These are phyloP conservation scores for Sarcophaga bullata DNA, from an alignment of 1,140 invertebrate genomes.

Conservation along the genomic window DNA sequence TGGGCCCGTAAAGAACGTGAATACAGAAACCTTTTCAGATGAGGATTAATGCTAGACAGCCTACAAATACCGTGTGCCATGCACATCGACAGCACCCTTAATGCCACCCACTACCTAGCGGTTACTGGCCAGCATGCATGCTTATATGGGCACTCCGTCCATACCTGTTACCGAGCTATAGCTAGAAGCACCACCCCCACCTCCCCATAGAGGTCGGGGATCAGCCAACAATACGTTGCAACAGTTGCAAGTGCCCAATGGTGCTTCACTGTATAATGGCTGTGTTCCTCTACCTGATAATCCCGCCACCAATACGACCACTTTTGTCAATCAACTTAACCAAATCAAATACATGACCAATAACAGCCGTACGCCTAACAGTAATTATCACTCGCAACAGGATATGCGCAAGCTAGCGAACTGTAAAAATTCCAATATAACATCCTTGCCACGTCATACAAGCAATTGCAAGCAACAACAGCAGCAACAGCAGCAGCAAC, in stretches of 20 bases:
- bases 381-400: constrained; percentile 54
- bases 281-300: constrained; percentile 19
- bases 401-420: constrained; percentile 59
- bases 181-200: constrained; percentile 75
- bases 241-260: constrained; percentile 60
- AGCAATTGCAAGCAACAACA: not conserved
- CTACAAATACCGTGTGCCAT: constrained; percentile 69
- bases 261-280: constrained; percentile 38
- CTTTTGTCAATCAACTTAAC: constrained; percentile 60
- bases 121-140: constrained; percentile 48
- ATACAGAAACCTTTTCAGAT: constrained; percentile 87
- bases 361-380: constrained; percentile 45
- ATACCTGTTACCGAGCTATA: constrained; percentile 93
- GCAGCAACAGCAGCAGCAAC: constrained; percentile 65
- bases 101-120: constrained; percentile 59
- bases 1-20: constrained; percentile 84
- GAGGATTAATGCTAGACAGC: constrained; percentile 81
- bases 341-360: constrained; percentile 65
- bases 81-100: constrained; percentile 66
- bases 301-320: constrained; percentile 51
- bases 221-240: no score
- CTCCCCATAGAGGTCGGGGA: constrained; percentile 62
- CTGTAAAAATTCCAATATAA: constrained; percentile 46
- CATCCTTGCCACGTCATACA: constrained; percentile 50
- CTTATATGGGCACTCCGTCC: constrained; percentile 71